Evolutionary conservation across 1,140 invertebrate genomes (phyloP), one percentile per base, ranked within the genome.

Genomic region (Sinonovacula constricta): DNA sequence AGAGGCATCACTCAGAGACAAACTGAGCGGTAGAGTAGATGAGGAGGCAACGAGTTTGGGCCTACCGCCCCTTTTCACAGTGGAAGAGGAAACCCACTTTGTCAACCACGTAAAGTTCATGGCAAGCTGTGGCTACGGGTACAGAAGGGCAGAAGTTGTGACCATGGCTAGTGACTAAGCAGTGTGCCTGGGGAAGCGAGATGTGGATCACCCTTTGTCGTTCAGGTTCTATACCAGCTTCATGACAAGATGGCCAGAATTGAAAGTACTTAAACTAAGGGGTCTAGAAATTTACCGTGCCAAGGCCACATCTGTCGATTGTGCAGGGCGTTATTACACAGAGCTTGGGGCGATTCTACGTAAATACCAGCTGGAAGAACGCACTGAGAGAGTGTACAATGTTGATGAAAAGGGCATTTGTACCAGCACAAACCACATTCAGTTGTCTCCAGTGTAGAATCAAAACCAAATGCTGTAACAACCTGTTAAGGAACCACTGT

Each of bases 401-500:
- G n/a, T n/a, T n/a, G n/a, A n/a, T n/a, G n/a, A n/a, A n/a, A n/a
- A n/a, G n/a, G n/a, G 90, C n/a, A 91, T 79, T 83, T 91, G 59
- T 90, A 91, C 81, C 88, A 91, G 80, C 90, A 92, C 66, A 74
- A 90, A 18, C 57, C 76, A 33, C 59, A 67, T 24, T 14, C 34
- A 45, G 59, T 72, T 26, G 68, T 72, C 30, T 22, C 76, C 15
- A 31, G 2, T 36, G n/a, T 1, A 15, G n/a, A 54, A 4, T 3
- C 22, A 14, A 34, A 3, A n/a, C 85, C 88, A 51, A 85, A 83
- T 57, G 69, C 45, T 65, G 88, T 92, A 81, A 78, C 91, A 3
- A 81, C 88, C 31, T 31, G 81, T 80, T 89, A 87, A 82, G 88
- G 84, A 14, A 85, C 91, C 81, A 90, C 87, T 69, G 88, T 91